These are phyloP conservation scores for Pygocentrus nattereri DNA, from an alignment of 2,797 vertebrate species.

Conservation along the genomic window DNA sequence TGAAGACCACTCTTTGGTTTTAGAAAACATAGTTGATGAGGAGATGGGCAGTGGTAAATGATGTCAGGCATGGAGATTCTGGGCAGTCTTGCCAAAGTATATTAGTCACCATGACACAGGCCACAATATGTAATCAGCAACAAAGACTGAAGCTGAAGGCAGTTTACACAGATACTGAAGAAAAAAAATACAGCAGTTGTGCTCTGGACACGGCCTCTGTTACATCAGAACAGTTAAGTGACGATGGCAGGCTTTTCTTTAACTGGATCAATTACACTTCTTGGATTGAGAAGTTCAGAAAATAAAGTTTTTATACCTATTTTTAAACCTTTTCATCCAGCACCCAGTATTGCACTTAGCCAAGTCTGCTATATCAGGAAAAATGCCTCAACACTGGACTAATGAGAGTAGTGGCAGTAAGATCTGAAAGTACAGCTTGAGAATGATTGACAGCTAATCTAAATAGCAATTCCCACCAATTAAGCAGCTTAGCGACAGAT, in stretches of 20 bases:
- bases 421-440: conserved; percentile 18
- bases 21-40: conserved; percentile 68
- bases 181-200: conserved; percentile 63
- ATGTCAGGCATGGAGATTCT: conserved; percentile 36
- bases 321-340: background rate
- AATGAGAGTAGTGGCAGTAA: conserved; percentile 41
- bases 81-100: conserved; percentile 52
- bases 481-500: conserved; percentile 33
- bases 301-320: background rate
- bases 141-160: conserved; percentile 65
- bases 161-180: conserved; percentile 64
- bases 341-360: background rate
- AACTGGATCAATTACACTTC: background rate
- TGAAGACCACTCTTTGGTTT: conserved; percentile 81
- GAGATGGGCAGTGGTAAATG: conserved; percentile 1
- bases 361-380: background rate
- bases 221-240: conserved; percentile 38
- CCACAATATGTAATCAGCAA: conserved; percentile 29
- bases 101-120: conserved; percentile 47
- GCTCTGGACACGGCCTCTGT: conserved; percentile 58
- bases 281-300: no score
- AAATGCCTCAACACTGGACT: conserved; percentile 16
- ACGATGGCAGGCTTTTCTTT: conserved; percentile 7
- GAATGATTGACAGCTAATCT: conserved; percentile 33
- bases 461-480: conserved; percentile 22